These are phyloP conservation scores for Cyanistes caeruleus DNA, from an alignment of 2,113 vertebrate species.

Conservation along the genomic window DNA sequence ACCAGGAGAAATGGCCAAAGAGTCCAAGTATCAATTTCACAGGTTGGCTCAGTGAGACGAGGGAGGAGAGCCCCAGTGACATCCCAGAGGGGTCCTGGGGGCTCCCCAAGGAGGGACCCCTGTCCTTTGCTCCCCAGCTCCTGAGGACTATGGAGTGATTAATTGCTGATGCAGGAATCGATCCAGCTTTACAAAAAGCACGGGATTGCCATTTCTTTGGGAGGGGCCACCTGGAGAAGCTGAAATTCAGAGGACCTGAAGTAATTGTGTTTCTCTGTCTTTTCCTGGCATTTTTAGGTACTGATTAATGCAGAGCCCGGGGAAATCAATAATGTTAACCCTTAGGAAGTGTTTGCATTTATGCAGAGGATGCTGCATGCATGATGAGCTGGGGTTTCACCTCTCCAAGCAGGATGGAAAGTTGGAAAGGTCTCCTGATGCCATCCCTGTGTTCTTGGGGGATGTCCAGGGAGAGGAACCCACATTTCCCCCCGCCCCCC, in stretches of 20 bases:
- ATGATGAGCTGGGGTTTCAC: not conserved
- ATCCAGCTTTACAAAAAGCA: constrained; percentile 34
- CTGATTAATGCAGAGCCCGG: constrained; percentile 64
- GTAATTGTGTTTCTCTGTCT: constrained; percentile 69
- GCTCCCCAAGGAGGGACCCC: not conserved
- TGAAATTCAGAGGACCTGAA: constrained; percentile 42
- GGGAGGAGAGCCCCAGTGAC: fast-evolving
- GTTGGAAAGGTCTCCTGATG: not conserved
- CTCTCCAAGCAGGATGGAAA: not conserved
- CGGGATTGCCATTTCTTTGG: constrained; percentile 21
- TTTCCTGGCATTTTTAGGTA: constrained; percentile 62
- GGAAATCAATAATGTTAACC: constrained; percentile 70
- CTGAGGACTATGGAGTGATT: constrained; percentile 18
- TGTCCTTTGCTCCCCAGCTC: constrained; percentile 6
- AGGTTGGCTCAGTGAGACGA: fast-evolving
- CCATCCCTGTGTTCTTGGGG: not conserved
- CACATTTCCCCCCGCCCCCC: too few relatives aligned
- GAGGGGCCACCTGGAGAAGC: constrained; percentile 40
- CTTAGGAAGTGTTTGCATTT: constrained; percentile 40
- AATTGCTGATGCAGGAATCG: constrained; percentile 47
- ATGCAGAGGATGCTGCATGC: not conserved
- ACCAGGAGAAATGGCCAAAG: fast-evolving
- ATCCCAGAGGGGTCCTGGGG: not conserved
- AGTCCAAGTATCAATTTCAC: not conserved
- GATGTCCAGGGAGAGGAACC: fast-evolving